Conservation (phyloP, 2,113 vertebrate genomes). For the Axis porcinus region DNA sequence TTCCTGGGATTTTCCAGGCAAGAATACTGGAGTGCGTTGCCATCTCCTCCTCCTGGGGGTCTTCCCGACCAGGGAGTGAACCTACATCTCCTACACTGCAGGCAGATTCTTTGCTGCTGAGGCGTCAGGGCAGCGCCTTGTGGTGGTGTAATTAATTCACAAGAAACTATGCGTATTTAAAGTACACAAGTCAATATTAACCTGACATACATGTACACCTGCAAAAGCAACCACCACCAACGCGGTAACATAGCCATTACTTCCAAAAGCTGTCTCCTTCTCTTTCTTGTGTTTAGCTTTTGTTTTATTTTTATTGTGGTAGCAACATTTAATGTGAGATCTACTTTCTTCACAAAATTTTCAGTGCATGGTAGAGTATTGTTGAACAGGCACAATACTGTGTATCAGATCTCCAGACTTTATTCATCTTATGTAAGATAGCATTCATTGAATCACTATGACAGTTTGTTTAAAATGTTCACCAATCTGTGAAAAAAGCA, state of each 20-base stretch:
- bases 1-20: not conserved
- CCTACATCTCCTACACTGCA: not conserved
- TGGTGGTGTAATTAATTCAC: not conserved
- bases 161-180: not conserved
- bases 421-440: not conserved
- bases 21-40: not conserved
- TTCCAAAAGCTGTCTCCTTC: not conserved
- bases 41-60: not conserved
- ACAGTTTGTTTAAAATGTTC: not conserved
- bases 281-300: not conserved
- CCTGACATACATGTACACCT: accelerated
- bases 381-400: not conserved
- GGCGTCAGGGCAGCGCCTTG: not conserved
- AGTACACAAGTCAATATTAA: not conserved
- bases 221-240: not conserved
- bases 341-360: not conserved
- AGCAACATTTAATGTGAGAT: not conserved
- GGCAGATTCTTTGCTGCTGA: not conserved
- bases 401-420: not conserved
- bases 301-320: not conserved
- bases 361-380: not conserved
- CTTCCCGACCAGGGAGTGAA: not conserved
- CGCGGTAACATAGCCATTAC: not conserved
- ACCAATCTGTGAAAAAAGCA: not conserved
- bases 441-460: not conserved